Evolutionary conservation across 2,888 invertebrate genomes (phyloP).

Genomic region (Saturnia japonica): DNA sequence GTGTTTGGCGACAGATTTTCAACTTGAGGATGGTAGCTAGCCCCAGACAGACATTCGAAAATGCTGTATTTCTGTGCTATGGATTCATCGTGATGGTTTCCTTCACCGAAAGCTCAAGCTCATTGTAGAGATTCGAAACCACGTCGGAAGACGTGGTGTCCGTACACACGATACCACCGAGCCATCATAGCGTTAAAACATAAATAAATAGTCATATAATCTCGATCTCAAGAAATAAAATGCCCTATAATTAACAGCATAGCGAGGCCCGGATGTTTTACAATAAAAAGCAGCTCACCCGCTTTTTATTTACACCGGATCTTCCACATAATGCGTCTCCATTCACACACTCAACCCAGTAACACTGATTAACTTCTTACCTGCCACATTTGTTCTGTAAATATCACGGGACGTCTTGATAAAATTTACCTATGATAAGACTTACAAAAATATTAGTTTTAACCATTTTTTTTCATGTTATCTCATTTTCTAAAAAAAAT

Average conservation of each 20-base stretch:
- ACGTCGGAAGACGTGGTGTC: too few species aligned
- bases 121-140: too few species aligned
- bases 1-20: too few species aligned
- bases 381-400: slow-evolving; percentile 1
- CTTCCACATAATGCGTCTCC: slow-evolving; percentile 41
- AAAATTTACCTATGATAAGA: not conserved
- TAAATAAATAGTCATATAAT: slow-evolving; percentile 3
- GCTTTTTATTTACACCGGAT: slow-evolving; percentile 59
- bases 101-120: too few species aligned
- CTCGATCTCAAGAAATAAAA: slow-evolving; percentile 49
- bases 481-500: not conserved
- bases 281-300: slow-evolving; percentile 69
- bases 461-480: not conserved
- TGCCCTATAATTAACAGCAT: slow-evolving; percentile 67
- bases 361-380: slow-evolving; percentile 17
- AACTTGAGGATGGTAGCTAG: too few species aligned
- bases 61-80: too few species aligned
- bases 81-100: too few species aligned
- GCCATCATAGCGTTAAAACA: too few species aligned
- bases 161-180: too few species aligned
- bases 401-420: not conserved
- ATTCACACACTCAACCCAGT: slow-evolving; percentile 34
- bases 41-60: too few species aligned
- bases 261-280: slow-evolving; percentile 64
- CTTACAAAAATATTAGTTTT: not conserved